Evolutionary conservation across 2,888 invertebrate species (phyloP), one percentile per base, ranked within the genome.

Genomic region (Notodonta dromedarius): DNA sequence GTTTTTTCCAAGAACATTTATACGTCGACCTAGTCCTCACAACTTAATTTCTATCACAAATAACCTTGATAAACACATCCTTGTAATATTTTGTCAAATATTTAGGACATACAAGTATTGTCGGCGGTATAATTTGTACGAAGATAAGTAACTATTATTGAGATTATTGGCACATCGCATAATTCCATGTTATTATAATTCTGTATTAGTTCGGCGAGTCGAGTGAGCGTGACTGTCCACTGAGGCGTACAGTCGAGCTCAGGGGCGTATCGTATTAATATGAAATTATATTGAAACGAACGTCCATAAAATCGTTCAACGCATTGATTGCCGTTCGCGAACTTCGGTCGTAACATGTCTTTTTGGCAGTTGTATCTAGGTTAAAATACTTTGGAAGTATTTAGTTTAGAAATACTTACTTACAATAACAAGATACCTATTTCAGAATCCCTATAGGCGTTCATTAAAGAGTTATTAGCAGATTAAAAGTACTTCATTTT

Each of bases 101-200:
- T 14, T 11, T 53, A 40, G 32, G 32, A 55, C 55, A n/a, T 11
- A 54, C n/a, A 54, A 39, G 54, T n/a, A 54, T 54, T 35, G 11
- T 39, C n/a, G 12, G 48, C 13, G 14, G 51, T 57, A 59, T 65
- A 60, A 65, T 73, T 70, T 55, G 65, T 46, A 64, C 59, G 59
- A 60, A 60, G 61, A 70, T 73, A 73, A 63, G 62, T 58, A 59
- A 57, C 59, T 59, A 70, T 73, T 70, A 71, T 67, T 61, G 65
- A 63, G 67, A 71, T 73, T 71, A 71, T 71, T 73, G 71, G 62
- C 65, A 62, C 67, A 70, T 73, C 70, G 67, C 71, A 73, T 60
- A 54, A 67, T 42, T 71, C 71, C 71, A 73, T 73, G 56, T 62
- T 62, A 67, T 24, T 67, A 71, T 65, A 65, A 57, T 66, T 65